Conservation (phyloP, 2,888 invertebrate species). For the Theodoxus fluviatilis region DNA sequence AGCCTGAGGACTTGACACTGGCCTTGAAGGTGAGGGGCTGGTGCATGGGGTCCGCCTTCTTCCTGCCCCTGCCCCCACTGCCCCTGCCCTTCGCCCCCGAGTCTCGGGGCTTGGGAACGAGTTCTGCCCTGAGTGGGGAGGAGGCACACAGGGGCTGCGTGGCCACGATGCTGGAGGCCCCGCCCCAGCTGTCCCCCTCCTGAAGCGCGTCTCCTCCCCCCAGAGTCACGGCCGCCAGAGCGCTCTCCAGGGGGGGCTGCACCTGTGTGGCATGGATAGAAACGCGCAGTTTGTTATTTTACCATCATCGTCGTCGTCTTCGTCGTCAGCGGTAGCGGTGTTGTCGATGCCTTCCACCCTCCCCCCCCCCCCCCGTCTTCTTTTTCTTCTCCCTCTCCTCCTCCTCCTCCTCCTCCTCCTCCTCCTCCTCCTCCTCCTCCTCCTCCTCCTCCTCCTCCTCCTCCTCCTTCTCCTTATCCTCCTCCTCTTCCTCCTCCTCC, state of each 20-base stretch:
- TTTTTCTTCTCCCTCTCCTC: conserved; percentile 16
- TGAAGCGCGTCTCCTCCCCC: too few species aligned
- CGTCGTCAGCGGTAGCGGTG: conserved; percentile 58
- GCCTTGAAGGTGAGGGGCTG: conserved; percentile 58
- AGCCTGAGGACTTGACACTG: conserved; percentile 62
- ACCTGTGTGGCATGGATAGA: too few species aligned
- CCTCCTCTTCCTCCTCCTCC: not conserved
- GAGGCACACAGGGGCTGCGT: too few species aligned
- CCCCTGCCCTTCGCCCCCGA: conserved; percentile 9
- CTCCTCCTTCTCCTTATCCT: not conserved
- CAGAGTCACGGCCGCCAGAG: too few species aligned
- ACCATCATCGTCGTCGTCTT: too few species aligned
- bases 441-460: not conserved
- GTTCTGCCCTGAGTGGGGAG: too few species aligned
- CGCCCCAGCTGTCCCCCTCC: too few species aligned
- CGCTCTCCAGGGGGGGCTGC: too few species aligned
- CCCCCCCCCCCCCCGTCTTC: conserved; percentile 9
- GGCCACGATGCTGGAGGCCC: too few species aligned
- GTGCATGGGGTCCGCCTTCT: conserved; percentile 34
- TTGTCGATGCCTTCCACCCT: conserved; percentile 29
- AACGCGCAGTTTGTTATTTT: too few species aligned
- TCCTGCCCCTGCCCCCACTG: conserved; percentile 23
- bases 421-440: not conserved
- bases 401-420: conserved; percentile 5
- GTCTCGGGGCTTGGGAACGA: too few species aligned